Conservation (phyloP, 2,797 vertebrate genomes). For the Acrocephalus scirpaceus region DNA sequence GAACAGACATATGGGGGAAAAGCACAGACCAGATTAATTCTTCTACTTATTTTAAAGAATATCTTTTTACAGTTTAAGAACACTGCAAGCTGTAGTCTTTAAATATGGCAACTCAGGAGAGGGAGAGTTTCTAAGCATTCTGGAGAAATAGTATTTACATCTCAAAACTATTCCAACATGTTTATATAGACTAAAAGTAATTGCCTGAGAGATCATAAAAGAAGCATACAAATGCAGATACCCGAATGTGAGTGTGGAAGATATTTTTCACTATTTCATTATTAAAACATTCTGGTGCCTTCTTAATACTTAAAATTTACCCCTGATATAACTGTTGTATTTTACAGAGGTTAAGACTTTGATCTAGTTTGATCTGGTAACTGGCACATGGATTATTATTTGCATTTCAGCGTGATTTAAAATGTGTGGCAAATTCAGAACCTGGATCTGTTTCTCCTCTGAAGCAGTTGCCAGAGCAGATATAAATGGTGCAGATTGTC, state of each 20-base stretch:
- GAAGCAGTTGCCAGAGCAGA: neutral
- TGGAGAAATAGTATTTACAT: neutral
- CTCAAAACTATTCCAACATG: neutral
- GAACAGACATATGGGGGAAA: neutral
- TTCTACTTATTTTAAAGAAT: neutral
- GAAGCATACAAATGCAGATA: neutral
- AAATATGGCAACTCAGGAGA: neutral
- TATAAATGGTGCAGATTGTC: neutral
- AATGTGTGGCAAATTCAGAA: neutral
- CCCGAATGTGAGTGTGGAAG: neutral
- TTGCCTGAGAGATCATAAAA: neutral
- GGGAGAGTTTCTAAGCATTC: neutral
- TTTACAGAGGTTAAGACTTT: neutral
- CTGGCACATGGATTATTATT: neutral
- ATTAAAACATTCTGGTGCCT: neutral
- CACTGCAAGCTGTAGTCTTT: neutral
- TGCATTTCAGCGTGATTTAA: neutral
- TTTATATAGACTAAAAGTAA: neutral
- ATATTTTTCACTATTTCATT: neutral
- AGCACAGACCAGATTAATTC: neutral
- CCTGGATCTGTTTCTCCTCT: neutral
- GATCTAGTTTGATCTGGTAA: neutral
- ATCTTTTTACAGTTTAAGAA: neutral
- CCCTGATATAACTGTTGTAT: neutral
- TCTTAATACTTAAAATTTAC: neutral